Conservation (phyloP, 2,888 invertebrate genomes). For the Yponomeuta evonymella region DNA sequence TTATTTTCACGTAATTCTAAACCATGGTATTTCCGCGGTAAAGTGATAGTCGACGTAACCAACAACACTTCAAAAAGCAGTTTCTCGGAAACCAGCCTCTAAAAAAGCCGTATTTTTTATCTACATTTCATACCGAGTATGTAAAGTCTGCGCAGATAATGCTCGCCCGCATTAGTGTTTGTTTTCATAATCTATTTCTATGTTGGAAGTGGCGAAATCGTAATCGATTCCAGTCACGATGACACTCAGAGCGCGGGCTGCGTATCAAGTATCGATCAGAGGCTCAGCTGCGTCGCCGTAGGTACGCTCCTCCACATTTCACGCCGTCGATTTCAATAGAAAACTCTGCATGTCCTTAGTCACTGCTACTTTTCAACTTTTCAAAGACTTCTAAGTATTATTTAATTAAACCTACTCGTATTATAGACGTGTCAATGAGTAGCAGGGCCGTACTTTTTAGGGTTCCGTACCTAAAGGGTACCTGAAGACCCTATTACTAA, state of each 20-base stretch:
- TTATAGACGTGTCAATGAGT: no score
- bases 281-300: conserved; percentile 18
- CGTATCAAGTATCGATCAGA: conserved; percentile 69
- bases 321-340: conserved; percentile 28
- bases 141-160: background rate
- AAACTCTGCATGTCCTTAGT: no score
- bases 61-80: background rate
- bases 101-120: background rate
- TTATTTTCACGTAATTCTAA: background rate
- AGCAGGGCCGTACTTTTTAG: no score
- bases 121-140: background rate
- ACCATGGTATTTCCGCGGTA: background rate
- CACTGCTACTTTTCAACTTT: no score
- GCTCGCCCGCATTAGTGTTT: conserved; percentile 18
- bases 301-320: conserved; percentile 51
- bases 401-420: no score
- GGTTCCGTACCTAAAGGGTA: no score
- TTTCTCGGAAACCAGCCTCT: background rate
- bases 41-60: no score
- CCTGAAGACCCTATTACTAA: no score
- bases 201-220: conserved; percentile 37
- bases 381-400: no score
- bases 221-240: conserved; percentile 49
- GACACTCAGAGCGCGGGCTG: conserved; percentile 60
- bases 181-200: conserved; percentile 32